Percentiles rank a stretch among this genome's conserved stretches.
These are phyloP conservation scores for Gryon sp. DNA, from an alignment of 1,140 invertebrate species.

Conservation along the genomic window DNA sequence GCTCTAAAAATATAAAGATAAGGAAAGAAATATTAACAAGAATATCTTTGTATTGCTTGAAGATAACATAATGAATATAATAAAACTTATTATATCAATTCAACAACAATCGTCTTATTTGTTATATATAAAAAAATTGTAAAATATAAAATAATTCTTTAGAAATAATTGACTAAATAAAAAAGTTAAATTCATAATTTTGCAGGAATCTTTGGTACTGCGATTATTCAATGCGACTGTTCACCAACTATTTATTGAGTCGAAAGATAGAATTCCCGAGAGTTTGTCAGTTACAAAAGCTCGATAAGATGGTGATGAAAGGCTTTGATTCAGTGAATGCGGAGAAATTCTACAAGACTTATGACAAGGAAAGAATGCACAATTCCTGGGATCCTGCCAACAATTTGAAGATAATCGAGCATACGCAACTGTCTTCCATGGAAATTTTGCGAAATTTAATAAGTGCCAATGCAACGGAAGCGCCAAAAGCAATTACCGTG, in stretches of 20 bases:
- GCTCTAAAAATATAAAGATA: not conserved
- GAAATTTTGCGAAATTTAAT: constrained; percentile 13
- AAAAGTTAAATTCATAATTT: constrained; percentile 21
- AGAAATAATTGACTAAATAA: too few species aligned
- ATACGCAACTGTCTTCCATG: constrained; percentile 34
- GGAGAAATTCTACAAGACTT: constrained; percentile 18
- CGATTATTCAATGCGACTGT: constrained; percentile 54
- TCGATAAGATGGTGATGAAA: constrained; percentile 68
- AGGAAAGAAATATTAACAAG: too few species aligned
- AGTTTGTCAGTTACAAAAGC: constrained; percentile 63
- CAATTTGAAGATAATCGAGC: constrained; percentile 7
- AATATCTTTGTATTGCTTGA: too few species aligned
- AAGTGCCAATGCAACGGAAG: not conserved
- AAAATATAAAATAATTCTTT: too few species aligned
- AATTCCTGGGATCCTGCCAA: constrained; percentile 2
- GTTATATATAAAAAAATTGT: too few species aligned
- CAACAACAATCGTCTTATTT: too few species aligned
- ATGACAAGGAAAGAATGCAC: constrained; percentile 7
- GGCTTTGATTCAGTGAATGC: constrained; percentile 6
- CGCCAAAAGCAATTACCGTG: constrained; percentile 16
- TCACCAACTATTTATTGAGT: constrained; percentile 52
- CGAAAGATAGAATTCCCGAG: constrained; percentile 44
- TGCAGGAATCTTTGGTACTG: constrained; percentile 72
- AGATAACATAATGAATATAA: too few species aligned
- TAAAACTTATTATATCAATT: too few species aligned